Evolutionary conservation across 2,797 vertebrate species (phyloP), one percentile per base, ranked within the genome.

Genomic region (Xyrichtys novacula): DNA sequence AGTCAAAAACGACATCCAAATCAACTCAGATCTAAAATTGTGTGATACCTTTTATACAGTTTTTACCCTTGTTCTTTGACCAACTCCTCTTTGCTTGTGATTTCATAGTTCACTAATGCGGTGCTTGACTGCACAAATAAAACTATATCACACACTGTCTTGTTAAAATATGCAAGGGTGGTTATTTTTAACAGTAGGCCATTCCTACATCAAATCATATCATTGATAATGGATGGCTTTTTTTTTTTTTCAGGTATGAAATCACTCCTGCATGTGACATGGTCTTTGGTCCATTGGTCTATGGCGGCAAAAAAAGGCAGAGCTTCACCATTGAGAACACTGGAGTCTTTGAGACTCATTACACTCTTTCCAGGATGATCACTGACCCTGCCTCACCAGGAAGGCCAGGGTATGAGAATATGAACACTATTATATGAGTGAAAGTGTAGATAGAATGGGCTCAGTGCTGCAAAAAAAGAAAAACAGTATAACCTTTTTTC

Each of bases 301-400:
- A 69, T 0, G 93, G 95, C 47, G 80, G 66, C 49, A 95, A 84
- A 56, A 97, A 92, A 80, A 93, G 54, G 19, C 83, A 81, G 60
- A 88, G 34, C 19, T 90, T 99, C 57, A 85, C 47, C 1, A 86
- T 99, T 22, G 93, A 97, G 89, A 98, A 99, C 85, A 92, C 36
- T 23, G 95, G 97, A 6, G 2, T 80, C 16, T 92, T 95, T 1
- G 92, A 92, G 29, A 94, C 94, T 9, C 90, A 74, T 28, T 99
- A 91, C 46, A 23, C 0, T 72, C 93, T 98, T 71, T 79, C 31
- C 65, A 88, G 68, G 73, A 73, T 83, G 65, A 46, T 73, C 23
- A 17, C 82, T 49, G 85, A 94, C 20, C 16, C 59, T 20, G 39
- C n/a, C 4, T 46, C 53, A 0, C 14, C 53, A 7, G 76, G 32